Percentiles rank a stretch among this genome's conserved stretches.
Conservation (phyloP, 2,797 vertebrate species). For the Lemur catta region DNA sequence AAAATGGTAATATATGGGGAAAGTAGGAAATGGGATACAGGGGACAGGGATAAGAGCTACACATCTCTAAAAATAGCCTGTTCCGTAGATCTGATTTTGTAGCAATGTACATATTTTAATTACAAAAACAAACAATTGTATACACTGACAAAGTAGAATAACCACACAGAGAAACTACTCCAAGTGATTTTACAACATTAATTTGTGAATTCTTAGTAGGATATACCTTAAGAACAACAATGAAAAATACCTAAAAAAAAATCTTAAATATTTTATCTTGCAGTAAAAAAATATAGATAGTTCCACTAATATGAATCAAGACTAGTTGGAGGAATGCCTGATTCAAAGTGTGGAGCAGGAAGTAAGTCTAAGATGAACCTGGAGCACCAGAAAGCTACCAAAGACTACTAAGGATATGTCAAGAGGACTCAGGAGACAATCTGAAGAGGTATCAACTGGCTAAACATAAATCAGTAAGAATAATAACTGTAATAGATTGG, state of each 20-base stretch:
- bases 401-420: not conserved
- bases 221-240: not conserved
- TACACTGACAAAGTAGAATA: not conserved
- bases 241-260: not conserved
- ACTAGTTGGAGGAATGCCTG: not conserved
- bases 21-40: not conserved
- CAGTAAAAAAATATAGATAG: not conserved
- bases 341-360: not conserved
- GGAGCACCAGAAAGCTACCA: not conserved
- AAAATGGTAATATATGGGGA: not conserved
- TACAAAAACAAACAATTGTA: not conserved
- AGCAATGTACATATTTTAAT: not conserved
- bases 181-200: not conserved
- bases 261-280: not conserved
- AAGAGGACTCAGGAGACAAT: not conserved
- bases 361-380: not conserved
- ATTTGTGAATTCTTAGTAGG: not conserved
- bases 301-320: not conserved
- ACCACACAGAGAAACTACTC: not conserved
- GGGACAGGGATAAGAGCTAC: not conserved
- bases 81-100: not conserved
- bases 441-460: not conserved
- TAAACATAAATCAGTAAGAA: not conserved
- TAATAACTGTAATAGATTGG: not conserved
- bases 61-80: not conserved